Conservation (phyloP, 92 coral and sea anemone species). For the Bergia puertoricense region DNA sequence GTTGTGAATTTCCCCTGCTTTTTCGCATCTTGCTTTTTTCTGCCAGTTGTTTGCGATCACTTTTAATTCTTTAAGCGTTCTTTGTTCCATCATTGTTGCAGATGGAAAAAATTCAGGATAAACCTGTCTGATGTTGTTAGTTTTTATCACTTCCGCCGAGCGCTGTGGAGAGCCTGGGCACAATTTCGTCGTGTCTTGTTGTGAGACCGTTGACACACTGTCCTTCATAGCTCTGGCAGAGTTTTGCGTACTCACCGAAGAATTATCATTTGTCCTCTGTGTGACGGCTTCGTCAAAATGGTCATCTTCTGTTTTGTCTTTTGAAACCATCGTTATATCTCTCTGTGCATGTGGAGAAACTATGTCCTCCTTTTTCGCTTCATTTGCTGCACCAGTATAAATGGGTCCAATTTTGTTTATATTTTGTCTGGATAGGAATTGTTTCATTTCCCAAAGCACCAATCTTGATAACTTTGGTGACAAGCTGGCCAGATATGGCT, state of each 20-base stretch:
- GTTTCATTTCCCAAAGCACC: not conserved
- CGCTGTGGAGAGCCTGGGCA: not conserved
- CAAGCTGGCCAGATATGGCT: not conserved
- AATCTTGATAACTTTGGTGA: not conserved
- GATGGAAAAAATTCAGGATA: slow-evolving; percentile 32
- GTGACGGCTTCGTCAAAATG: not conserved
- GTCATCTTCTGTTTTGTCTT: not conserved
- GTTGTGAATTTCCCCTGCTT: not conserved
- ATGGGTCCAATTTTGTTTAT: too few relatives aligned
- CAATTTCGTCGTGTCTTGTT: not conserved
- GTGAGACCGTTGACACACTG: not conserved
- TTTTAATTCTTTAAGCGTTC: slow-evolving; percentile 2
- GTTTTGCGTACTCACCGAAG: not conserved
- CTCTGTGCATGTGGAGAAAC: not conserved
- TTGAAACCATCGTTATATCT: not conserved
- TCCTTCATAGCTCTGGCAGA: not conserved
- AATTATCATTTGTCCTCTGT: not conserved
- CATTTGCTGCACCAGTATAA: not conserved
- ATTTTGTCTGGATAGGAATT: not conserved
- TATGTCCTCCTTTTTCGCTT: too few relatives aligned
- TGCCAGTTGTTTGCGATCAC: not conserved
- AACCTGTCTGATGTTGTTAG: not conserved
- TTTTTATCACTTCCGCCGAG: not conserved
- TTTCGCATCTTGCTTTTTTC: not conserved
- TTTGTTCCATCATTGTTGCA: not conserved